Conservation (phyloP, 2,888 invertebrate genomes). For the Abrostola triplasia region DNA sequence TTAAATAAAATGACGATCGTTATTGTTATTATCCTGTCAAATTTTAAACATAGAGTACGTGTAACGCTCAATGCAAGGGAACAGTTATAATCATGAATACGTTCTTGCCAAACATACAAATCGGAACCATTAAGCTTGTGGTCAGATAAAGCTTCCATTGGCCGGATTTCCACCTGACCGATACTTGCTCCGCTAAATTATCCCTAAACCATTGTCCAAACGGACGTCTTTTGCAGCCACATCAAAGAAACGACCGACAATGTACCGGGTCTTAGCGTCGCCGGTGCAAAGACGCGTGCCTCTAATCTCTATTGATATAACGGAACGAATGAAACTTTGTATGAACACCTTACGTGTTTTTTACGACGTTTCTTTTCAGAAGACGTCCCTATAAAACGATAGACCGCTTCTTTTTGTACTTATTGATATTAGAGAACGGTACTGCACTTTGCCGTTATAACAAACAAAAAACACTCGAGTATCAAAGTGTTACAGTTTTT, state of each 20-base stretch:
- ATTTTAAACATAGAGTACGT: background rate
- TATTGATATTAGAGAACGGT: conserved; percentile 79
- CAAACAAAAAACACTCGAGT: conserved; percentile 69
- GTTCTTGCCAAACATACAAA: conserved; percentile 28
- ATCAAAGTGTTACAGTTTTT: conserved; percentile 84
- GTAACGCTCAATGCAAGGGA: background rate
- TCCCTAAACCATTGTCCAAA: conserved; percentile 72
- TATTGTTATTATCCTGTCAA: conserved; percentile 7
- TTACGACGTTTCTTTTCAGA: conserved; percentile 67
- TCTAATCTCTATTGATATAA: conserved; percentile 87
- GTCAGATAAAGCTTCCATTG: conserved; percentile 66
- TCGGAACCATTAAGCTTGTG: conserved; percentile 61
- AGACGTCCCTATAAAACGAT: conserved; percentile 82
- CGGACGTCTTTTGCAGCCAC: conserved; percentile 82
- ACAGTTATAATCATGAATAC: conserved; percentile 23
- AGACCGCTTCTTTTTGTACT: conserved; percentile 77
- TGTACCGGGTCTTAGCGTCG: conserved; percentile 68
- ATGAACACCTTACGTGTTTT: conserved; percentile 84
- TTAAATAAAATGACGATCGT: conserved; percentile 1
- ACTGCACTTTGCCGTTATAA: conserved; percentile 79
- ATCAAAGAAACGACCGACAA: conserved; percentile 81
- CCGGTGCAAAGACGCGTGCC: conserved; percentile 82
- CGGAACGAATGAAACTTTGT: conserved; percentile 78
- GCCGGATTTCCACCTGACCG: conserved; percentile 79
- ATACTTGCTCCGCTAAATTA: conserved; percentile 70